These are phyloP conservation scores for Chrysochloris asiatica DNA, from an alignment of 2,113 vertebrate species.

Conservation along the genomic window DNA sequence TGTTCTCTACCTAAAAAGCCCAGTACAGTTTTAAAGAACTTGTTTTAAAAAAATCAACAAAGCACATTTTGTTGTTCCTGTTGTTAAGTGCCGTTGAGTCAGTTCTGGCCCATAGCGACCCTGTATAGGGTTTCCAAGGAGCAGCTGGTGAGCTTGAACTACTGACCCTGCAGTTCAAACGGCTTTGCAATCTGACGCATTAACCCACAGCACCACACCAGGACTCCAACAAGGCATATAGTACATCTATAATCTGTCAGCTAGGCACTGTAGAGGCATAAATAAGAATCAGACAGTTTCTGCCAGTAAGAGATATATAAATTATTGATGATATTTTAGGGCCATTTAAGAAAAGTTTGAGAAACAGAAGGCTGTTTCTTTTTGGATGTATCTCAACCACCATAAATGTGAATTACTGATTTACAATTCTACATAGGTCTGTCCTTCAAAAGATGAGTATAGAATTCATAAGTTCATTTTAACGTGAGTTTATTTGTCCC, in stretches of 20 bases:
- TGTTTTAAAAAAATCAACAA: background rate
- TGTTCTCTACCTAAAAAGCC: slow-evolving; percentile 26
- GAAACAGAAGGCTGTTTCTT: background rate
- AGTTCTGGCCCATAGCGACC: too few species aligned
- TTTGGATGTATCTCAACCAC: background rate
- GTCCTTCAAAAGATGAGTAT: background rate
- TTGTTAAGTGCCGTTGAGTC: too few species aligned
- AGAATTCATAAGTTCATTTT: background rate
- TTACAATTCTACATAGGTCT: background rate
- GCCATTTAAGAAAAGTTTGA: background rate
- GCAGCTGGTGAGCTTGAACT: too few species aligned
- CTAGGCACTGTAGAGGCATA: background rate
- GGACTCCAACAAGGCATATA: background rate
- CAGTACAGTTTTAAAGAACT: background rate
- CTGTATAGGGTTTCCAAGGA: too few species aligned
- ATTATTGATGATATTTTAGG: background rate
- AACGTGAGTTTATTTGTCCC: background rate
- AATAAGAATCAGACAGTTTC: background rate
- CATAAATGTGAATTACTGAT: background rate
- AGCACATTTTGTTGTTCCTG: too few species aligned
- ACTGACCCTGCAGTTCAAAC: too few species aligned
- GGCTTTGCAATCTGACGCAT: too few species aligned
- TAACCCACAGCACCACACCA: too few species aligned
- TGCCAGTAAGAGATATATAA: background rate
- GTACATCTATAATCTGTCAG: background rate